Evolutionary conservation across 2,797 vertebrate genomes (phyloP).

Genomic region (Lemur catta): DNA sequence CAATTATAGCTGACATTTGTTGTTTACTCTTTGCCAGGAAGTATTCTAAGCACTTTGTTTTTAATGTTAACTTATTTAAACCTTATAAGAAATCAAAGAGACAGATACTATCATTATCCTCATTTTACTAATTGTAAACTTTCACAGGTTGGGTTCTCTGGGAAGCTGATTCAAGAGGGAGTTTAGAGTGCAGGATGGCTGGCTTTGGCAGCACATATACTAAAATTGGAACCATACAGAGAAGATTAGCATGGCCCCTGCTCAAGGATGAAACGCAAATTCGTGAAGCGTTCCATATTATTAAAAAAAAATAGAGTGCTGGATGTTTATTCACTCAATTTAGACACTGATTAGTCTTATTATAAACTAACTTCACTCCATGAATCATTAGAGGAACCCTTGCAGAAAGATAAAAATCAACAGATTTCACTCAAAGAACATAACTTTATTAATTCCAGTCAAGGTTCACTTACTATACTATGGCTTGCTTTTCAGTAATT

Average conservation of each 20-base stretch:
- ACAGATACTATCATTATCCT: neutral
- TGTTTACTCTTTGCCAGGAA: neutral
- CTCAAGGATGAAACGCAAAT: too few species aligned
- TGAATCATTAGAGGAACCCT: neutral
- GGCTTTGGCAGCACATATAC: too few species aligned
- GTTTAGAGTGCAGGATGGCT: neutral
- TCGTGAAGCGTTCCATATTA: too few species aligned
- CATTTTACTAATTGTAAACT: neutral
- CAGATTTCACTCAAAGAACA: neutral
- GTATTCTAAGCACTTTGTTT: neutral
- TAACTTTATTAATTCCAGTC: neutral
- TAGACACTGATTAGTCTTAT: neutral
- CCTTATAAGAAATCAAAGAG: neutral
- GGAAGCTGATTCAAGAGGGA: neutral
- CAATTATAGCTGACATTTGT: neutral
- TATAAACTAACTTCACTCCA: neutral
- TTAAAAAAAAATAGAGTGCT: neutral
- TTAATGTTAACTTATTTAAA: neutral
- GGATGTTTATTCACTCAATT: neutral
- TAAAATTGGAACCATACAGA: too few species aligned
- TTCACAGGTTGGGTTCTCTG: neutral
- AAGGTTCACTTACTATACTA: neutral
- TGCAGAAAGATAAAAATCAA: neutral
- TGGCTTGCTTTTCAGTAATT: neutral
- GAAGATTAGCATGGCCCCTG: too few species aligned